A percentile compares a stretch with the other conserved stretches of the same genome.
phyloP scores from a whole-genome alignment of 1,140 invertebrate species.

The Magallana ariakensis region DNA sequence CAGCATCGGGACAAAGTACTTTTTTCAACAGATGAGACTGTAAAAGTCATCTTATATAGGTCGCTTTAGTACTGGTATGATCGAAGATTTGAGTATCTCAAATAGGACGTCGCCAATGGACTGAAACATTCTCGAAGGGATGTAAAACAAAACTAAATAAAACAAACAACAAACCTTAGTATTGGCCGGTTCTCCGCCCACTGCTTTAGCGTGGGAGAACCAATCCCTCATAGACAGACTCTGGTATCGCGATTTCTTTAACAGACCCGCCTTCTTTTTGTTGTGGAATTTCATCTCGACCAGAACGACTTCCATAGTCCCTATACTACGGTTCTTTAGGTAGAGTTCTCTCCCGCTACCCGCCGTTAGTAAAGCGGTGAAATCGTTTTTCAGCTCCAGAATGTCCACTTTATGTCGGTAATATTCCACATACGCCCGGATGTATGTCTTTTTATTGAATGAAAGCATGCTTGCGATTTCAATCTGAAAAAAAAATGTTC shows the following conservation, averaged over 20 bases:
- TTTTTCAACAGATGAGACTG: too few relatives aligned
- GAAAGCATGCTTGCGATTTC: conserved; percentile 65
- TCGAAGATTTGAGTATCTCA: neutral
- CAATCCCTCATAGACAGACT: conserved; percentile 57
- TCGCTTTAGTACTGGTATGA: too few relatives aligned
- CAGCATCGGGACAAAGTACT: too few relatives aligned
- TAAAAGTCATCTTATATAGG: too few relatives aligned
- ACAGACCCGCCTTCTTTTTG: conserved; percentile 21
- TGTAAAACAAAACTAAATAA: neutral
- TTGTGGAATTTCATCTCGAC: conserved; percentile 64
- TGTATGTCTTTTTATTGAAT: conserved; percentile 63
- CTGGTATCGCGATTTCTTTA: conserved; percentile 46
- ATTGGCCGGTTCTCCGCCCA: conserved; percentile 55
- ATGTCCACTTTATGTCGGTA: conserved; percentile 62
- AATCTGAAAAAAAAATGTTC: conserved; percentile 55
- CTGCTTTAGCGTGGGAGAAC: conserved; percentile 49
- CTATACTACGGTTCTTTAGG: conserved; percentile 63
- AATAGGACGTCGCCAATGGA: neutral
- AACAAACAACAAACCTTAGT: conserved; percentile 49
- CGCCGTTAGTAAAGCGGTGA: conserved; percentile 26
- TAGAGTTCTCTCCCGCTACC: conserved; percentile 56
- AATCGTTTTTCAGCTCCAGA: conserved; percentile 42
- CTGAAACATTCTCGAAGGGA: neutral
- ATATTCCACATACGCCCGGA: conserved; percentile 64
- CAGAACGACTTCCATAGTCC: conserved; percentile 64